Evolutionary conservation across 37 sponge, comb jelly and placozoan species (phyloP).

Genomic region (Amphimedon queenslandica): DNA sequence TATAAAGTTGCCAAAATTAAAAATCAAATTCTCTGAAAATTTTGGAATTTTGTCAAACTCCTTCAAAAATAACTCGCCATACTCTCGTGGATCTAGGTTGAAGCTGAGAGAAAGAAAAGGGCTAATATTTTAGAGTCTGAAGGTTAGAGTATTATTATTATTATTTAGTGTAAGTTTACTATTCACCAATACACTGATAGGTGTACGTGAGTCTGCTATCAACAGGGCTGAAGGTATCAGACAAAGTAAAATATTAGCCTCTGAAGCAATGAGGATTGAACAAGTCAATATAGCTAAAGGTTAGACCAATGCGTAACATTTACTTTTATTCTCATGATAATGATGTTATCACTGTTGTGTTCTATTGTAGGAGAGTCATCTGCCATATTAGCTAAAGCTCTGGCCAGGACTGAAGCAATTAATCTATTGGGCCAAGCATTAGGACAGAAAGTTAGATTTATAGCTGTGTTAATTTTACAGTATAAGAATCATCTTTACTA

Average conservation of each 20-base stretch:
- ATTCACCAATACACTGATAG: constrained; percentile 5
- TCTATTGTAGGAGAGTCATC: constrained; percentile 65
- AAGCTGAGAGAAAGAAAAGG: constrained; percentile 97
- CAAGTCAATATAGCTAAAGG: constrained; percentile 93
- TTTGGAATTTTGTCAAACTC: background rate
- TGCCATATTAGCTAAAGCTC: constrained; percentile 74
- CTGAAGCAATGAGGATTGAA: constrained; percentile 89
- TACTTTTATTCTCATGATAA: background rate
- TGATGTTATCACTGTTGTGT: too few species aligned
- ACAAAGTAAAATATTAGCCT: constrained; percentile 88
- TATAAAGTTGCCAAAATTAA: too few species aligned
- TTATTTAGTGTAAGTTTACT: background rate
- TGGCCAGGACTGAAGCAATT: constrained; percentile 74
- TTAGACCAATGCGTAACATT: constrained; percentile 17
- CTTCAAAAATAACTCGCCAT: too few species aligned
- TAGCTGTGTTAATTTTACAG: background rate
- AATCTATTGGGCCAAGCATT: constrained; percentile 62
- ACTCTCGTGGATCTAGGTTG: too few species aligned
- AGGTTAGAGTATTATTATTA: constrained; percentile 43
- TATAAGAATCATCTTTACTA: too few species aligned
- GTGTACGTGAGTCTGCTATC: constrained; percentile 76
- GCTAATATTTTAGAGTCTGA: constrained; percentile 93
- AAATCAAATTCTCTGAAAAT: too few species aligned
- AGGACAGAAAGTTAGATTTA: constrained; percentile 37
- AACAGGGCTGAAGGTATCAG: constrained; percentile 77